Base-by-base conservation (phyloP, 1,140 invertebrate species). In the Drosophila kanapiae region DNA sequence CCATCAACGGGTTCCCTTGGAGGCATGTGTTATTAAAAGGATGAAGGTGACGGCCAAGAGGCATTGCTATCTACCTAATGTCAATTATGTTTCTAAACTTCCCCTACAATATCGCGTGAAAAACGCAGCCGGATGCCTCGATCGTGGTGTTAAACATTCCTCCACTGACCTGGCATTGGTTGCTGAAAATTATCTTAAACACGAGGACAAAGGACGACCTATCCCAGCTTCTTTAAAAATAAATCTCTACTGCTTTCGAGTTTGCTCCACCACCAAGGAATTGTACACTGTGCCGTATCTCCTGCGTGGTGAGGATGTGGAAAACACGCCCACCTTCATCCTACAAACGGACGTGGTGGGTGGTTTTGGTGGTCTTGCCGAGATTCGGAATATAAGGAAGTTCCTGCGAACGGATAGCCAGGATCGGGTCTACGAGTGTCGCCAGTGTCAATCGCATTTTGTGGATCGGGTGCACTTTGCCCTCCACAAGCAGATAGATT, bases 61-160 rank as follows among this genome's bases (percentile, higher is more conserved):
- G 1, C 53, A 80, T 10, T 80, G 38, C 6, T 37, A 29, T 10
- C 31, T 33, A 3, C 9, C 38, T 0, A 51, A 61, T 13, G 43
- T 31, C 7, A 8, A 14, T 0, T 8, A n/a, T 5, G 10, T 11
- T 7, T 31, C 23, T 16, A 72, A 49, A 8, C 31, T 85, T 5
- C 82, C 82, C 7, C 48, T 86, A 6, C 83, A 86, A 29, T 86
- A 86, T 58, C 80, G 67, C 0, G 59, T 87, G 0, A 86, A 86
- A 16, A 48, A 38, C 7, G 67, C 69, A 31, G 10, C 10, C 0
- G n/a, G 43, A 11, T 23, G 14, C 16, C 11, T 23, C 1, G 37
- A 9, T 0, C 54, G 27, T 11, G 33, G 10, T 4, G 63, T 38
- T 10, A 10, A 18, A 1, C 38, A 14, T 3, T 8, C 31, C 1